Conservation (phyloP, 2,113 vertebrate genomes). For the Albula goreensis region DNA sequence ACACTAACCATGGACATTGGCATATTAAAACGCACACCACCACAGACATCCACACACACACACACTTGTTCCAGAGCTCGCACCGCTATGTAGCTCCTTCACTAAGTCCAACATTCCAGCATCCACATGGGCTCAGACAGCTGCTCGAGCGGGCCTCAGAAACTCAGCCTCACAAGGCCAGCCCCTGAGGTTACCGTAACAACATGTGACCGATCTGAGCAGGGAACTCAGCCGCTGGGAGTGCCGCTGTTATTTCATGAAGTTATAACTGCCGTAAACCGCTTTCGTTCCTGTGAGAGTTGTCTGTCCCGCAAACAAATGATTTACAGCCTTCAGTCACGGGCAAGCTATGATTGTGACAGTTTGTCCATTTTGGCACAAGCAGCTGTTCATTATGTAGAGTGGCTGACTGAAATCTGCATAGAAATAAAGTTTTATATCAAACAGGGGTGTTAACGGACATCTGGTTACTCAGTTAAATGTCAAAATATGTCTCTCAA, state of each 20-base stretch:
- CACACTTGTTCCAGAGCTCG: background rate
- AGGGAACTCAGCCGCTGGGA: background rate
- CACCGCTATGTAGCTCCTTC: background rate
- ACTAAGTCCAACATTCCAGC: background rate
- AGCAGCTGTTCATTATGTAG: background rate
- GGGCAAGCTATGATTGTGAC: background rate
- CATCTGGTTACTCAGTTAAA: background rate
- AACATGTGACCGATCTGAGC: background rate
- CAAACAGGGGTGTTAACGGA: background rate
- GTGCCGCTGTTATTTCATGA: background rate
- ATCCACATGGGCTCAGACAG: background rate
- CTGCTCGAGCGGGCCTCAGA: background rate
- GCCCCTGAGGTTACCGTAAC: constrained; percentile 10
- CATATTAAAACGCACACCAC: background rate
- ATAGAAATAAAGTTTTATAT: background rate
- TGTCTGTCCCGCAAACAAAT: background rate
- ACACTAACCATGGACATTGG: constrained; percentile 5
- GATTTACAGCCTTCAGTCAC: background rate
- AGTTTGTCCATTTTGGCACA: background rate
- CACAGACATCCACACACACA: constrained; percentile 20
- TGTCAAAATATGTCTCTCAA: background rate
- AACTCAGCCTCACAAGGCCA: background rate
- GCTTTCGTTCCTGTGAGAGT: background rate
- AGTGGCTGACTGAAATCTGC: background rate
- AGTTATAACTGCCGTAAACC: background rate